Base-by-base conservation (phyloP, 2,888 invertebrate genomes). In the Limnephilus auricula region DNA sequence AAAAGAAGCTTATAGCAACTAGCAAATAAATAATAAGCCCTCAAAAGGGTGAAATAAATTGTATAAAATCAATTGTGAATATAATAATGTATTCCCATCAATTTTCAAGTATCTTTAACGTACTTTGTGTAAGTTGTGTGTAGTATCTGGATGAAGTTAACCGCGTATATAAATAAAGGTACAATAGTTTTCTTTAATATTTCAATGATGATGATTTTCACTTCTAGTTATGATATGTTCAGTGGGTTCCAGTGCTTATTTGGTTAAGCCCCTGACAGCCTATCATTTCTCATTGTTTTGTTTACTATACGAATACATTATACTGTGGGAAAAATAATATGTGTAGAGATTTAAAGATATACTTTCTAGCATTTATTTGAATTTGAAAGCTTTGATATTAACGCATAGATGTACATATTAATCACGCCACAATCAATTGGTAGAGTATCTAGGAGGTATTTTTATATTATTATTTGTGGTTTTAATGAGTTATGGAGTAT, bases 221-320 rank as follows among this genome's bases (percentile, higher is more conserved):
- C 65, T 65, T 65, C 65, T 65, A 65, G 65, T 4, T 25, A 37
- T 37, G 25, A 80, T 13, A 5, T 32, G 31, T 13, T 80, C 30
- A 89, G 50, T 84, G 37, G 78, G 84, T 90, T 85, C n/a, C 30
- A 86, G 85, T 65, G 86, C 32, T 86, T 86, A 86, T 86, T 65
- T 86, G 86, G 86, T 86, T 86, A 34, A 25, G 87, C 79, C 34
- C n/a, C 3, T 79, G 78, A 88, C 79, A 88, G 79, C 79, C 40
- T 88, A 65, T 86, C 50, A 86, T 86, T 31, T 50, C 32, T 86
- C 86, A 86, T 86, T 86, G 86, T 86, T 65, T 86, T 31, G 86
- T 86, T 31, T 3, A 50, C 31, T 83, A 83, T 50, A 18, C 31
- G 45, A 86, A 31, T 45, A 86, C 6, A 83, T 83, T 65, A 65